Evolutionary conservation across 2,888 invertebrate genomes (phyloP).

Genomic region (Ctena decussata): DNA sequence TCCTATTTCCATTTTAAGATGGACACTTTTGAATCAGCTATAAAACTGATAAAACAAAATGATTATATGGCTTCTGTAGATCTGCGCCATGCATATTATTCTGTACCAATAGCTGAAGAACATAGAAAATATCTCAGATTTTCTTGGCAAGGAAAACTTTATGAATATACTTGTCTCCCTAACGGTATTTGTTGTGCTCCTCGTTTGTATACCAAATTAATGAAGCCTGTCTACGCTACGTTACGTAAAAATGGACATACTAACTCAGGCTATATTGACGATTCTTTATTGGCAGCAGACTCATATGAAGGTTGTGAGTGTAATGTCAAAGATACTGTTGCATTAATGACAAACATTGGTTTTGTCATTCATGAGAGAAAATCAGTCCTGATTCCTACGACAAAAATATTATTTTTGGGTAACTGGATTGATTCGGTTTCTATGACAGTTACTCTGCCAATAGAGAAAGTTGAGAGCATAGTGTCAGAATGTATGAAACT

Average conservation of each 20-base stretch:
- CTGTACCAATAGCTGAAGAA: conserved; percentile 44
- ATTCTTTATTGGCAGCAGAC: conserved; percentile 42
- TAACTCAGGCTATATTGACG: conserved; percentile 63
- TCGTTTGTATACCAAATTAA: conserved; percentile 61
- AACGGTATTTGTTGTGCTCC: conserved; percentile 60
- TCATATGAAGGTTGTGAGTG: conserved; percentile 38
- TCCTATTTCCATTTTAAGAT: conserved; percentile 69
- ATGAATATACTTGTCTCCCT: conserved; percentile 50
- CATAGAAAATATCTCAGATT: conserved; percentile 43
- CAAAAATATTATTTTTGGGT: conserved; percentile 1
- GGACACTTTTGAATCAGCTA: conserved; percentile 53
- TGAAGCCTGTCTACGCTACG: conserved; percentile 62
- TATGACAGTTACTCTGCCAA: conserved; percentile 48
- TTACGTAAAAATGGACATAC: conserved; percentile 45
- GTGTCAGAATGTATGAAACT: not conserved
- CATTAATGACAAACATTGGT: too few relatives aligned
- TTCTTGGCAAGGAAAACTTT: conserved; percentile 37
- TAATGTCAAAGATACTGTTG: too few relatives aligned
- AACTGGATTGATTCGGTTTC: too few relatives aligned
- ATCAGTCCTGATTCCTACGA: not conserved
- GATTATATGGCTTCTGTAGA: conserved; percentile 65
- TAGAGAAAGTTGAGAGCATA: conserved; percentile 13
- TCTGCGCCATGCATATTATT: conserved; percentile 60
- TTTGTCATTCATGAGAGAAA: conserved; percentile 29
- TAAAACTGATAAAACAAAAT: conserved; percentile 38